phyloP scores from a whole-genome alignment of 2,113 vertebrate genomes.

The Scomber japonicus region DNA sequence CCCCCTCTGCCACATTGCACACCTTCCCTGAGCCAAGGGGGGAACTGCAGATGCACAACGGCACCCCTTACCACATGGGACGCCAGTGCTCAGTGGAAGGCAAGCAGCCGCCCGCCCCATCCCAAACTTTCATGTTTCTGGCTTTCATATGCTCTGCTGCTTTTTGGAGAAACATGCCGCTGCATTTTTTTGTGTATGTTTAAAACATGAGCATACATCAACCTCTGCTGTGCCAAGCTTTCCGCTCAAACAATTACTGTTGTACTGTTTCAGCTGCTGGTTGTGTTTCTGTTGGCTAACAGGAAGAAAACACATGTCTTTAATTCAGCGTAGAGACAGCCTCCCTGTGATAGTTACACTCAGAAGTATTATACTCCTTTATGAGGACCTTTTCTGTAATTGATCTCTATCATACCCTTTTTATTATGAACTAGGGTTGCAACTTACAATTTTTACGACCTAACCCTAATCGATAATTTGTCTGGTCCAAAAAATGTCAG shows the following conservation, averaged over 20 bases:
- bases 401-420: neutral
- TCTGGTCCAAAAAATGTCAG: too few species aligned
- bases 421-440: neutral
- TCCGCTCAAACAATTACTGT: slow-evolving; percentile 40
- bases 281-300: slow-evolving; percentile 22
- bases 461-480: too few species aligned
- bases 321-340: neutral
- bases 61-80: slow-evolving; percentile 98
- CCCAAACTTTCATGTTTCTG: slow-evolving; percentile 69
- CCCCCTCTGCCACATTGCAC: slow-evolving; percentile 87
- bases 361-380: slow-evolving; percentile 4
- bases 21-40: slow-evolving; percentile 95
- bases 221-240: slow-evolving; percentile 59
- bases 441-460: too few species aligned
- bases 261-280: slow-evolving; percentile 45
- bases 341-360: neutral
- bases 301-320: neutral
- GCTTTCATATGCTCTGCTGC: slow-evolving; percentile 80
- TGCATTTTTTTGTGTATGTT: slow-evolving; percentile 67
- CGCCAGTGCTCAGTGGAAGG: slow-evolving; percentile 99
- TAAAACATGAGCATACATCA: slow-evolving; percentile 57
- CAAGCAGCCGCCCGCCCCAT: slow-evolving; percentile 92
- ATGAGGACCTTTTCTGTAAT: neutral
- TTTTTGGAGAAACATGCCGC: slow-evolving; percentile 70
- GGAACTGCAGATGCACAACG: slow-evolving; percentile 96